These are phyloP conservation scores for Corvus hawaiiensis DNA, from an alignment of 2,113 vertebrate species.

Conservation along the genomic window DNA sequence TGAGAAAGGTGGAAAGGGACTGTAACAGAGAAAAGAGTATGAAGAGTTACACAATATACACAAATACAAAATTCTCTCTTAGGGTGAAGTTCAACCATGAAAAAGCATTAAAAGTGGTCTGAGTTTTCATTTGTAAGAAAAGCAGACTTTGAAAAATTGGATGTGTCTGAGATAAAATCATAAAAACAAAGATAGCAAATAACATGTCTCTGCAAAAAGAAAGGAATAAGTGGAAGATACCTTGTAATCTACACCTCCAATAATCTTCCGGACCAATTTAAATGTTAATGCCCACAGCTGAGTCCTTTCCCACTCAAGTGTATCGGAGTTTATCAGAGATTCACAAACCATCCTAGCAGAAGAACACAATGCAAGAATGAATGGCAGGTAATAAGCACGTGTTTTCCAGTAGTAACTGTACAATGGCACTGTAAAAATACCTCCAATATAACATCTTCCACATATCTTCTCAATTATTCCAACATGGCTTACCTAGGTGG, in stretches of 20 bases:
- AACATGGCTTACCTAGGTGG: constrained; percentile 83
- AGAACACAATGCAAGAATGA: not conserved
- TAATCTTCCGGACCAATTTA: constrained; percentile 92
- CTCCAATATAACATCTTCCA: not conserved
- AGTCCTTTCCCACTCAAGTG: constrained; percentile 94
- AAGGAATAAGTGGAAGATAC: constrained; percentile 61
- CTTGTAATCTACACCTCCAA: constrained; percentile 98
- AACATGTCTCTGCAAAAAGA: not conserved
- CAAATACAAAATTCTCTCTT: not conserved
- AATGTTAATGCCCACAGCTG: constrained; percentile 96
- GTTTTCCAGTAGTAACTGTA: not conserved
- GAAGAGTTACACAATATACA: not conserved
- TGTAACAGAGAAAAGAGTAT: not conserved
- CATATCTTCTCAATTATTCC: not conserved
- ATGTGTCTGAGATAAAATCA: not conserved
- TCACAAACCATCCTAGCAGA: constrained; percentile 91
- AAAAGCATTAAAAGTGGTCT: not conserved
- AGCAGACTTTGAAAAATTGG: not conserved
- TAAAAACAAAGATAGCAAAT: not conserved
- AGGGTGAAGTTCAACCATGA: not conserved
- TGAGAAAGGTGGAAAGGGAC: not conserved
- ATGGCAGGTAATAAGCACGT: fast-evolving
- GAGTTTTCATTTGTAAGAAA: not conserved
- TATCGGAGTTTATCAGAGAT: constrained; percentile 89
- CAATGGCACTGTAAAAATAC: not conserved